Conservation (phyloP, 2,797 vertebrate genomes). For the Enteromius anoplus region DNA sequence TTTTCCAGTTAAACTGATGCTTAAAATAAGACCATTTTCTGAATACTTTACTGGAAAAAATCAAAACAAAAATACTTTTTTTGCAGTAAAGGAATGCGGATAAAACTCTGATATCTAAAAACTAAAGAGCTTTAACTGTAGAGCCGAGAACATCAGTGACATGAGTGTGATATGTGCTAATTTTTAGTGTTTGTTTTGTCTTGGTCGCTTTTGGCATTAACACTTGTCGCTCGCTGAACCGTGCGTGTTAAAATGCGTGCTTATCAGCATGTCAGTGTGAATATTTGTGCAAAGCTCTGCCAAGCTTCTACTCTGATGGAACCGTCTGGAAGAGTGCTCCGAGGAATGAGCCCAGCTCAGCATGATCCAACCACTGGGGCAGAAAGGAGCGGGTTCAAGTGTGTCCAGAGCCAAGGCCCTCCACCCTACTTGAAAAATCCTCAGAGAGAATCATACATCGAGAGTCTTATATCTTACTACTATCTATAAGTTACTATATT, state of each 20-base stretch:
- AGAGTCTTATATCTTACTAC: not conserved
- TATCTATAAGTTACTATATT: too few species aligned
- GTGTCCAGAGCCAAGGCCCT: slow-evolving; percentile 35
- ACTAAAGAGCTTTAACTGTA: slow-evolving; percentile 6
- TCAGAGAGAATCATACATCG: slow-evolving; percentile 30
- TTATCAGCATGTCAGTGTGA: slow-evolving; percentile 54
- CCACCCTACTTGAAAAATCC: slow-evolving; percentile 38
- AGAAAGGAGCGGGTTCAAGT: slow-evolving; percentile 48
- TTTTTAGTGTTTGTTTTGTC: slow-evolving; percentile 3
- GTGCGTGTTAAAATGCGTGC: slow-evolving; percentile 21
- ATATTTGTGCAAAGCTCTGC: slow-evolving; percentile 53
- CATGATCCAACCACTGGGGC: slow-evolving; percentile 51
- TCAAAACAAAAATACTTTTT: not conserved
- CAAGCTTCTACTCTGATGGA: slow-evolving; percentile 56
- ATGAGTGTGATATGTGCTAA: not conserved
- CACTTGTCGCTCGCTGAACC: slow-evolving; percentile 24
- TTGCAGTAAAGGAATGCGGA: slow-evolving; percentile 7
- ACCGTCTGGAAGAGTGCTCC: slow-evolving; percentile 57
- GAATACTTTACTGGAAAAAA: not conserved
- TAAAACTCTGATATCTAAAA: slow-evolving; percentile 5
- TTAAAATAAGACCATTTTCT: not conserved
- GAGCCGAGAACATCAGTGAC: slow-evolving; percentile 13
- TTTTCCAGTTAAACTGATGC: not conserved
- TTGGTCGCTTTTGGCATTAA: slow-evolving; percentile 14
- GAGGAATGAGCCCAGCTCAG: slow-evolving; percentile 46